Conservation (phyloP, 2,888 invertebrate genomes). For the Patella ulyssiponensis region DNA sequence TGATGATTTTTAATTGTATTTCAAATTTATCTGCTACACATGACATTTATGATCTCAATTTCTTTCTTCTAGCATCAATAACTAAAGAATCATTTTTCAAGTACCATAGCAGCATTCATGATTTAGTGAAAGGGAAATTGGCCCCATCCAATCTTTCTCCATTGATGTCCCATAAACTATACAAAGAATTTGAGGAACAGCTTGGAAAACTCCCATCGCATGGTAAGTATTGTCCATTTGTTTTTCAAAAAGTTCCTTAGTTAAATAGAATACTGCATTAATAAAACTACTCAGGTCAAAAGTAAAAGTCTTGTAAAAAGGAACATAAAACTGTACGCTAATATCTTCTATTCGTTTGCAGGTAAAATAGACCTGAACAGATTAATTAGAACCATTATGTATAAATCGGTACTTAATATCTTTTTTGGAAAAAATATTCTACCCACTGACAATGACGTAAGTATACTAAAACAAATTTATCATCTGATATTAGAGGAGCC, state of each 20-base stretch:
- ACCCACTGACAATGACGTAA: slow-evolving; percentile 45
- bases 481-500: no score
- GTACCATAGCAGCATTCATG: slow-evolving; percentile 64
- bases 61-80: slow-evolving; percentile 51
- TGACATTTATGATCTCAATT: no score
- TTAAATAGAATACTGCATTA: neutral
- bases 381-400: slow-evolving; percentile 56
- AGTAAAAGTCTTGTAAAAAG: no score
- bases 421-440: slow-evolving; percentile 60
- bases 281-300: no score
- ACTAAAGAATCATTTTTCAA: slow-evolving; percentile 53
- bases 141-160: slow-evolving; percentile 48
- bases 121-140: slow-evolving; percentile 62
- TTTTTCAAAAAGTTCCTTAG: neutral
- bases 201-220: slow-evolving; percentile 35
- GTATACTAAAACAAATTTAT: neutral
- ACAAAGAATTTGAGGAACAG: slow-evolving; percentile 48
- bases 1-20: no score
- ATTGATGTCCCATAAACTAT: slow-evolving; percentile 43
- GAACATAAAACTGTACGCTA: no score
- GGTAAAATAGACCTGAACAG: slow-evolving; percentile 49
- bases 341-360: slow-evolving; percentile 32
- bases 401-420: slow-evolving; percentile 58
- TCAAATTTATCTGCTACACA: no score
- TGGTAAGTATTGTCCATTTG: slow-evolving; percentile 33